A percentile compares a stretch with the other conserved stretches of the same genome.
Evolutionary conservation across 1,140 invertebrate species (phyloP).

Genomic region (Anthonomus grandis): DNA sequence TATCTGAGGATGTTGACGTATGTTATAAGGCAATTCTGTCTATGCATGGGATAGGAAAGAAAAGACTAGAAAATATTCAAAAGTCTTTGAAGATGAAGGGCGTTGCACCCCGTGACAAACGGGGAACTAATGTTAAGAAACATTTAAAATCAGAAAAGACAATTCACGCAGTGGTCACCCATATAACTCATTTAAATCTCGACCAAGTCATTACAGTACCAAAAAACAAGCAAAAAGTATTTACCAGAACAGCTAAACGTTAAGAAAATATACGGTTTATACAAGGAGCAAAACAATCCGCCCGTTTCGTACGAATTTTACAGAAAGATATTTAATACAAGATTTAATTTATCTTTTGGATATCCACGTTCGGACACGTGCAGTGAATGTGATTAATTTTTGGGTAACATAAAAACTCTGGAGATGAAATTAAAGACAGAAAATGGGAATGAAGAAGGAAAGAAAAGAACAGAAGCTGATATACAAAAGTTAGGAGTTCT

Average conservation of each 20-base stretch:
- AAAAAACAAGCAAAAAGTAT: conserved; percentile 14
- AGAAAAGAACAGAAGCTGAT: not conserved
- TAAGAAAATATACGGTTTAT: conserved; percentile 22
- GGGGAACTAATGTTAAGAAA: too few species aligned
- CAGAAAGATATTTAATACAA: conserved; percentile 7
- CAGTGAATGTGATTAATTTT: conserved; percentile 20
- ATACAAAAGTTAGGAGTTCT: conserved; percentile 5
- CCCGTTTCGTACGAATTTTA: conserved; percentile 14
- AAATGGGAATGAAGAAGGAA: not conserved
- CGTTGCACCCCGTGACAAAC: too few species aligned
- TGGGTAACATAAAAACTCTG: too few species aligned
- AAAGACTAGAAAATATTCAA: too few species aligned
- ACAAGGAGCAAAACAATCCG: not conserved
- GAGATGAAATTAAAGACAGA: too few species aligned
- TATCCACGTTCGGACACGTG: conserved; percentile 24
- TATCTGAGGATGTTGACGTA: too few species aligned
- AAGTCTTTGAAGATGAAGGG: too few species aligned
- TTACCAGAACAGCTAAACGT: conserved; percentile 18
- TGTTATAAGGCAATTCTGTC: too few species aligned
- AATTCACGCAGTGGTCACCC: too few species aligned
- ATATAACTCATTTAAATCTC: conserved; percentile 18
- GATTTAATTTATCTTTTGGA: conserved; percentile 26
- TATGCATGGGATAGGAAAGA: too few species aligned
- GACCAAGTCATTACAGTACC: conserved; percentile 18
- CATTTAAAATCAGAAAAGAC: too few species aligned